Conservation (phyloP, 2,113 vertebrate genomes). For the Aptenodytes patagonicus region DNA sequence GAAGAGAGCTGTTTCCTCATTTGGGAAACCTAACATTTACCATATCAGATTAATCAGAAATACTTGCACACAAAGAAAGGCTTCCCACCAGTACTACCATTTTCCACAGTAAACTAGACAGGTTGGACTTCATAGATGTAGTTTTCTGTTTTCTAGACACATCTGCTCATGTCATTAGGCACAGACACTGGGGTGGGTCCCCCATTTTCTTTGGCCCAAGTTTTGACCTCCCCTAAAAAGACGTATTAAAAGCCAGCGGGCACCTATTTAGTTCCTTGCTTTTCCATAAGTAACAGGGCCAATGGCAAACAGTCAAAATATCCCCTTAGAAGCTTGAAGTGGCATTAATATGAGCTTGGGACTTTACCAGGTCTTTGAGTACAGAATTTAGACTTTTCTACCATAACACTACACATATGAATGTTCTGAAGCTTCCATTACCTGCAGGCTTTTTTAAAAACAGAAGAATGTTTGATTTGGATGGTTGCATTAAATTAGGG, state of each 20-base stretch:
- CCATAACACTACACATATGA: not conserved
- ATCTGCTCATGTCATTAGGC: conserved; percentile 33
- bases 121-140: not conserved
- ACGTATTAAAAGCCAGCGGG: not conserved
- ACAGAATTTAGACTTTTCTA: conserved; percentile 19
- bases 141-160: not conserved
- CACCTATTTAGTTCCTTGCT: not conserved
- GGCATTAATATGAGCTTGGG: conserved; percentile 32
- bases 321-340: conserved; percentile 29
- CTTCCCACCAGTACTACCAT: not conserved
- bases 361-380: conserved; percentile 39
- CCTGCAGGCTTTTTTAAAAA: conserved; percentile 34
- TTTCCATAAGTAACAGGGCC: conserved; percentile 24
- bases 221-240: conserved; percentile 35
- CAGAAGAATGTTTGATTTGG: conserved; percentile 60
- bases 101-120: not conserved
- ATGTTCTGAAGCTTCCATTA: conserved; percentile 48
- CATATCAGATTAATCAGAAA: not conserved
- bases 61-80: not conserved
- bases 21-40: not conserved
- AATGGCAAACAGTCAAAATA: conserved; percentile 52
- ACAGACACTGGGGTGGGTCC: not conserved
- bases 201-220: conserved; percentile 49
- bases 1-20: not conserved
- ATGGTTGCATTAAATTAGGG: conserved; percentile 34